Percentiles rank a stretch among this genome's conserved stretches.
Evolutionary conservation across 2,113 vertebrate genomes (phyloP).

Genomic region (Chrysemys picta): DNA sequence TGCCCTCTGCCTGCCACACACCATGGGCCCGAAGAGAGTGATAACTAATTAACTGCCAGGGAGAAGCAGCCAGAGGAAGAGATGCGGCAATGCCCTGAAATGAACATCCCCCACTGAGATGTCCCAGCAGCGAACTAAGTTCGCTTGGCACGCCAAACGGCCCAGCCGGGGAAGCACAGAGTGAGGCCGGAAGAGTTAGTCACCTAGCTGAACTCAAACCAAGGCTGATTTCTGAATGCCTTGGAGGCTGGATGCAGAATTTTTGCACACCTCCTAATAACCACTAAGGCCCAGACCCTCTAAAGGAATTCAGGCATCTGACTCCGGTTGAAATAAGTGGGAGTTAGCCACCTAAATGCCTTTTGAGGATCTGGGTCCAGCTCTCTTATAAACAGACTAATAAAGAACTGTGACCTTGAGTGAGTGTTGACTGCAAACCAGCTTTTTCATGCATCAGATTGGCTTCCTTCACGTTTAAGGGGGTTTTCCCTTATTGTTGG

Average conservation of each 20-base stretch:
- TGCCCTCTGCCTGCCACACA: constrained; percentile 11
- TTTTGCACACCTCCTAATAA: background rate
- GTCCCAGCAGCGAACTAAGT: background rate
- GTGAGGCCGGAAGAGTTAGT: background rate
- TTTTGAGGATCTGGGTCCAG: background rate
- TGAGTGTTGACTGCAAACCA: background rate
- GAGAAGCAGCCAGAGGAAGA: background rate
- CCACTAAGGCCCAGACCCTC: background rate
- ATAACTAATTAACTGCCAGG: constrained; percentile 2
- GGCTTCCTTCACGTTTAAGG: background rate
- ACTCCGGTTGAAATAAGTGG: background rate
- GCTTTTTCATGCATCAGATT: background rate
- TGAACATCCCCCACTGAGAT: background rate
- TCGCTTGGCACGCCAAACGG: background rate
- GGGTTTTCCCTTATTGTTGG: background rate
- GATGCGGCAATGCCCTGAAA: fast-evolving
- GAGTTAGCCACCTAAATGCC: background rate
- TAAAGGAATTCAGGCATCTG: background rate
- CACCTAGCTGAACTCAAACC: background rate
- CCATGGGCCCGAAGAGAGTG: background rate
- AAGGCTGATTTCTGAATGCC: background rate
- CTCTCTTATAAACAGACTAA: background rate
- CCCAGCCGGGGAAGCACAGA: background rate
- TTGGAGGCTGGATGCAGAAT: background rate
- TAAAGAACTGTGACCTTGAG: background rate